Evolutionary conservation across 2,113 vertebrate genomes (phyloP).

Genomic region (Falco punctatus): DNA sequence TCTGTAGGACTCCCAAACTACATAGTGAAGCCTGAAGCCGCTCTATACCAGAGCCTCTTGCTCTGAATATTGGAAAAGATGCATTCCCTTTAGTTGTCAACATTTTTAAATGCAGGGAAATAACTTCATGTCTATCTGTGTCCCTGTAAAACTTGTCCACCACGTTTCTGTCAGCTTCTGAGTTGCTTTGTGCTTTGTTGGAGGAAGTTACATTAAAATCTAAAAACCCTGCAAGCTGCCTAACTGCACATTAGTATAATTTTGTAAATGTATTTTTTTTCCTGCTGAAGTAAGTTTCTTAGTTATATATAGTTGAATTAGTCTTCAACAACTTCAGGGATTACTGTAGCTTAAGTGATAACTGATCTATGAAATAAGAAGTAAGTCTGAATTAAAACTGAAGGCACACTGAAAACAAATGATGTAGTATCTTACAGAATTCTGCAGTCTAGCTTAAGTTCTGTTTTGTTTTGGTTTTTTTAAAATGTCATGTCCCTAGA

Average conservation of each 20-base stretch:
- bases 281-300: neutral
- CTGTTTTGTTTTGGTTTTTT: neutral
- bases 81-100: neutral
- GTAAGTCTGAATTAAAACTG: neutral
- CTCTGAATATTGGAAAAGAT: neutral
- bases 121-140: accelerated
- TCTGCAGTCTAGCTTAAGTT: neutral
- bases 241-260: neutral
- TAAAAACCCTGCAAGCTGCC: neutral
- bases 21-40: neutral
- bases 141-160: neutral
- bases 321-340: neutral
- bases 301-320: neutral
- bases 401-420: neutral
- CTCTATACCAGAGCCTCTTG: neutral
- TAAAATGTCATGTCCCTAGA: neutral
- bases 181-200: neutral
- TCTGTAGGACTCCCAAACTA: neutral
- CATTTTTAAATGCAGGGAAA: neutral
- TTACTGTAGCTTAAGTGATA: neutral
- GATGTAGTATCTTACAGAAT: neutral
- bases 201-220: neutral
- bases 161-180: accelerated
- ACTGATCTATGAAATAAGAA: neutral
- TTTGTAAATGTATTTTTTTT: neutral